These are phyloP conservation scores for Drosophila falleni DNA, from an alignment of 2,888 invertebrate species.

Conservation along the genomic window DNA sequence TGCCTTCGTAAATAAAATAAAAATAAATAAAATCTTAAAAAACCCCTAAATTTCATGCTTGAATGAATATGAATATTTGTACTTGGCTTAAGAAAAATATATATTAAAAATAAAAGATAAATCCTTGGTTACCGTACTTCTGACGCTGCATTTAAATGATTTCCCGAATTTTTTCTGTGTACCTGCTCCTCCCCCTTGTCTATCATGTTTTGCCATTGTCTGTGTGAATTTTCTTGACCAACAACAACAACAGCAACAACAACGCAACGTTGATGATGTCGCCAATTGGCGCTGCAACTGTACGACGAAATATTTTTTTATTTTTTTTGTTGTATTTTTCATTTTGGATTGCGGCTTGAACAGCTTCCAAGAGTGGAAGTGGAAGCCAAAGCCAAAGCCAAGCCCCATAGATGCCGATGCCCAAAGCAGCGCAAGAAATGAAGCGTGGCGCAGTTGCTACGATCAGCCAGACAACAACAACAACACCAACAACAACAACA, in stretches of 20 bases:
- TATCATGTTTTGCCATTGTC: constrained; percentile 1
- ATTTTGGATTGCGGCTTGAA: constrained; percentile 21
- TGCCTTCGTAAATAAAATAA: too few relatives aligned
- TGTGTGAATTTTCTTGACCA: constrained; percentile 44
- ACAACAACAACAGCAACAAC: constrained; percentile 9
- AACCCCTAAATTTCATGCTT: too few relatives aligned
- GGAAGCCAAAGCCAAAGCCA: constrained; percentile 59
- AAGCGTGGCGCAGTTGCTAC: constrained; percentile 69
- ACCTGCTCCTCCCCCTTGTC: neutral
- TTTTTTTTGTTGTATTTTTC: neutral
- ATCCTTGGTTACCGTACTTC: too few relatives aligned
- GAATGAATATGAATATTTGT: too few relatives aligned
- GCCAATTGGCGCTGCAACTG: constrained; percentile 77
- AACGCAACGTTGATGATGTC: constrained; percentile 47
- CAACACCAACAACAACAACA: constrained; percentile 18
- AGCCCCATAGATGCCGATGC: constrained; percentile 46
- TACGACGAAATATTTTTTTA: constrained; percentile 45
- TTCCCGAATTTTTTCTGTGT: neutral
- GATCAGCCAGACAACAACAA: constrained; percentile 34
- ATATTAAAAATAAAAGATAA: too few relatives aligned
- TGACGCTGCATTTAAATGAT: too few relatives aligned
- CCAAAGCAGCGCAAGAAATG: constrained; percentile 63
- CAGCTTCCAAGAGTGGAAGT: constrained; percentile 27
- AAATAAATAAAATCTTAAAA: too few relatives aligned
- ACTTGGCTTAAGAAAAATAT: too few relatives aligned